phyloP scores from a whole-genome alignment of 2,888 invertebrate species.

The Synanthedon vespiformis region DNA sequence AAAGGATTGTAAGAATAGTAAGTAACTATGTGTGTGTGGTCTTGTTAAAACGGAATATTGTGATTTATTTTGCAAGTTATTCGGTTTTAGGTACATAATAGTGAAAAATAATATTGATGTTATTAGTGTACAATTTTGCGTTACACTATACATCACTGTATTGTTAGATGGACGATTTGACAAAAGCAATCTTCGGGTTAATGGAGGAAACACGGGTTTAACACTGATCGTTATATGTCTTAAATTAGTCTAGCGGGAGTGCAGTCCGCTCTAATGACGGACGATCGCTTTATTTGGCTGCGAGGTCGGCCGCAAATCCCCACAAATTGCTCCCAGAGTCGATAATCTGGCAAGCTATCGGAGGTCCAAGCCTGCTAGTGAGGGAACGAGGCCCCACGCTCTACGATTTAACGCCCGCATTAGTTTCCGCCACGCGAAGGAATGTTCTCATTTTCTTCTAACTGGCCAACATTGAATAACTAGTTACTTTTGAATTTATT shows the following conservation, averaged over 20 bases:
- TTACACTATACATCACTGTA: no score
- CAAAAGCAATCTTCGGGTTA: not conserved
- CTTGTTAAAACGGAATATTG: no score
- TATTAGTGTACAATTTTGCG: no score
- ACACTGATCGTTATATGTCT: constrained; percentile 1
- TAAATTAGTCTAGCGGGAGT: constrained; percentile 19
- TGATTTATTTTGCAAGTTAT: no score
- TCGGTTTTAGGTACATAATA: no score
- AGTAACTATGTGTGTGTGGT: no score
- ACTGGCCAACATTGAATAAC: constrained; percentile 33
- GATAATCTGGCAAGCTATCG: constrained; percentile 51
- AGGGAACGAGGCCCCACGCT: constrained; percentile 13
- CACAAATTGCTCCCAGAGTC: constrained; percentile 52
- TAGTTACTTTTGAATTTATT: constrained; percentile 39
- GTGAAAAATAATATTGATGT: no score
- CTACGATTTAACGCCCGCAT: constrained; percentile 26
- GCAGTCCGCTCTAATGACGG: constrained; percentile 26
- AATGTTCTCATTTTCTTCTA: constrained; percentile 49
- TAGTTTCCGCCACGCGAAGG: constrained; percentile 37
- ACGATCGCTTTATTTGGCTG: constrained; percentile 33
- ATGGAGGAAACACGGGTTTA: not conserved
- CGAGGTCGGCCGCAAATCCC: constrained; percentile 50
- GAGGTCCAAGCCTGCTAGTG: constrained; percentile 18
- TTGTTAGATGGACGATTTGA: no score
- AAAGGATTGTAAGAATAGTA: no score